A percentile compares a stretch with the other conserved stretches of the same genome.
Evolutionary conservation across 1,140 invertebrate genomes (phyloP).

Genomic region (Cherax destructor): DNA sequence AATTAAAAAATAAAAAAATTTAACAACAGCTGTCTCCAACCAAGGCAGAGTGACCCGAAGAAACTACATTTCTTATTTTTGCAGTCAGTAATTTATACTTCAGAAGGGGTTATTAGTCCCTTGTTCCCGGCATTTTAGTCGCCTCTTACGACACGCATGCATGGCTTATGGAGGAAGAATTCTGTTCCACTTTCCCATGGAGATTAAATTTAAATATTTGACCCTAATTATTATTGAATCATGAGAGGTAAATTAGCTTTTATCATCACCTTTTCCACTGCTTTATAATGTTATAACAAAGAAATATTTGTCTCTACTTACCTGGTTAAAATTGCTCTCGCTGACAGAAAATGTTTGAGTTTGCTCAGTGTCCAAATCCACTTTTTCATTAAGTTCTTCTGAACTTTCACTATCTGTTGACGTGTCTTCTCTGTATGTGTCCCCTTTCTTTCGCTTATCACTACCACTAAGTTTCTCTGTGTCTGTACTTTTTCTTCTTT

Average conservation of each 20-base stretch:
- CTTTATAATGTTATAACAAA: background rate
- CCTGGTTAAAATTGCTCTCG: conserved; percentile 69
- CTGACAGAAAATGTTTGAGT: conserved; percentile 70
- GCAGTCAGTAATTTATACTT: no score
- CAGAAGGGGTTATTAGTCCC: no score
- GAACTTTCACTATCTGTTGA: conserved; percentile 69
- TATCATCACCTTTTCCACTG: background rate
- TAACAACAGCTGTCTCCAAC: no score
- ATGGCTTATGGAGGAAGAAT: no score
- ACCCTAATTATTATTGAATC: no score
- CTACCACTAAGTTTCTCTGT: conserved; percentile 59
- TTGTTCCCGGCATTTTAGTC: no score
- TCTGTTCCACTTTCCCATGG: no score
- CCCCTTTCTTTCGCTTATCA: conserved; percentile 47
- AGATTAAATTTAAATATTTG: no score
- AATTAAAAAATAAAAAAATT: no score
- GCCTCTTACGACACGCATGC: no score
- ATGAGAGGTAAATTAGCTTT: background rate
- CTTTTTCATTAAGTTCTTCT: conserved; percentile 69
- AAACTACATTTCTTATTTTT: no score
- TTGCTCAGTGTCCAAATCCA: conserved; percentile 70
- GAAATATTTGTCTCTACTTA: conserved; percentile 12
- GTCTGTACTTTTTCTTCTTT: conserved; percentile 69
- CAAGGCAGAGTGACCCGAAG: no score
- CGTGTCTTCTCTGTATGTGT: conserved; percentile 53